Percentiles rank a stretch among this genome's conserved stretches.
These are phyloP conservation scores for Loriculus beryllinus DNA, from an alignment of 2,797 vertebrate genomes.

Conservation along the genomic window DNA sequence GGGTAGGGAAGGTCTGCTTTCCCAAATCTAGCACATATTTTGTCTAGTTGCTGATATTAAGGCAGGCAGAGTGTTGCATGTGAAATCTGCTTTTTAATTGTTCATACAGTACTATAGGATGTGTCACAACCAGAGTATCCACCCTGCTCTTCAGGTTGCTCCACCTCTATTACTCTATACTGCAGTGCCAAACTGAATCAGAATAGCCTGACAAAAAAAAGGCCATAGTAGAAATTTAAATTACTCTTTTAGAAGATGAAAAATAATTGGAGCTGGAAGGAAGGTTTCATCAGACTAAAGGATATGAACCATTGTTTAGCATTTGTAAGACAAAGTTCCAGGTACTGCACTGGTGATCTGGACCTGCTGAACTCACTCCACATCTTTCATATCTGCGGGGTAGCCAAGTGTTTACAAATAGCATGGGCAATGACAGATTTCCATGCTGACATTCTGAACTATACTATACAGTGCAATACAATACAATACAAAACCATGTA, in stretches of 20 bases:
- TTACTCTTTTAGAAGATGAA: neutral
- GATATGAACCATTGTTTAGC: neutral
- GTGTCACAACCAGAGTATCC: rapidly evolving
- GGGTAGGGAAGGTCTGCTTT: neutral
- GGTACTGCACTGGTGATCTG: neutral
- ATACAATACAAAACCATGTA: neutral
- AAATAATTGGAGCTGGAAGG: neutral
- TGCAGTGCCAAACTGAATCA: neutral
- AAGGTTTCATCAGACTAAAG: neutral
- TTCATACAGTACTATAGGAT: neutral
- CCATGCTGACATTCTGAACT: neutral
- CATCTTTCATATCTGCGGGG: neutral
- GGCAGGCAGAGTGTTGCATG: neutral
- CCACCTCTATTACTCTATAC: neutral
- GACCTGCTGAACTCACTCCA: neutral
- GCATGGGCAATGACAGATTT: neutral
- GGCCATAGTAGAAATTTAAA: neutral
- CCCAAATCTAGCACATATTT: neutral
- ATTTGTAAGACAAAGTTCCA: neutral
- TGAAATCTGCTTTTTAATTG: neutral
- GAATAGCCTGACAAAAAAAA: neutral
- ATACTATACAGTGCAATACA: neutral
- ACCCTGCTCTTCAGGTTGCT: neutral
- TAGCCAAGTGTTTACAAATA: neutral
- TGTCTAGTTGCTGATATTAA: neutral